A percentile compares a stretch with the other conserved stretches of the same genome.
Conservation (phyloP, 1,140 invertebrate species). For the Argopecten irradians region DNA sequence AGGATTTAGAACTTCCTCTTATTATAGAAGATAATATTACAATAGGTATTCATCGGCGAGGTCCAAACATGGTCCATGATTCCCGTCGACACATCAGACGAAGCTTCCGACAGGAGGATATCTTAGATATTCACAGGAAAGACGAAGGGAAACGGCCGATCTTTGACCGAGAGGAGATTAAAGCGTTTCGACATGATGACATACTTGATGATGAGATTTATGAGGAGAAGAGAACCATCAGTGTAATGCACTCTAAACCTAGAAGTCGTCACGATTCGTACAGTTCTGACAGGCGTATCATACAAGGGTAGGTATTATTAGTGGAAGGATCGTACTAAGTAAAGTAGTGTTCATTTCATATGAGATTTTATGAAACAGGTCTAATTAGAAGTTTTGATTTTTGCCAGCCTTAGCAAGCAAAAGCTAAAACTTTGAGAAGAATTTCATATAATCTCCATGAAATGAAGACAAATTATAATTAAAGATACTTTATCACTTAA, state of each 20-base stretch:
- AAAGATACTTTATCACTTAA: too few species aligned
- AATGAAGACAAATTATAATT: too few species aligned
- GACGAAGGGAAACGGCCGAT: conserved; percentile 64
- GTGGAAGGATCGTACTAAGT: too few species aligned
- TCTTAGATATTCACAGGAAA: conserved; percentile 61
- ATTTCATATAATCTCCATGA: too few species aligned
- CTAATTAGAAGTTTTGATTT: too few species aligned
- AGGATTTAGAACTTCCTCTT: conserved; percentile 43
- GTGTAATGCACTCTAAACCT: conserved; percentile 40
- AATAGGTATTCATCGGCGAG: conserved; percentile 58
- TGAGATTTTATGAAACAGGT: too few species aligned
- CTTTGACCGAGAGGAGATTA: conserved; percentile 71
- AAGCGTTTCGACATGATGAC: conserved; percentile 63
- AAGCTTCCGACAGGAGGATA: conserved; percentile 58
- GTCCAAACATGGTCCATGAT: conserved; percentile 42
- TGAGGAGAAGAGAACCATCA: conserved; percentile 65
- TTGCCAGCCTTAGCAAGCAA: too few species aligned
- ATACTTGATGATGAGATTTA: conserved; percentile 65
- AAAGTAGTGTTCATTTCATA: too few species aligned
- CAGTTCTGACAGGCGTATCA: neutral
- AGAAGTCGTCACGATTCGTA: neutral
- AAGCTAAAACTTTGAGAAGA: too few species aligned
- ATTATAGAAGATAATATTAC: conserved; percentile 61
- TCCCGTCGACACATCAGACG: conserved; percentile 48
- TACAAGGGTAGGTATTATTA: neutral